phyloP scores from a whole-genome alignment of 53 echinoderm and acorn worm genomes.

The Zoroaster sp. region DNA sequence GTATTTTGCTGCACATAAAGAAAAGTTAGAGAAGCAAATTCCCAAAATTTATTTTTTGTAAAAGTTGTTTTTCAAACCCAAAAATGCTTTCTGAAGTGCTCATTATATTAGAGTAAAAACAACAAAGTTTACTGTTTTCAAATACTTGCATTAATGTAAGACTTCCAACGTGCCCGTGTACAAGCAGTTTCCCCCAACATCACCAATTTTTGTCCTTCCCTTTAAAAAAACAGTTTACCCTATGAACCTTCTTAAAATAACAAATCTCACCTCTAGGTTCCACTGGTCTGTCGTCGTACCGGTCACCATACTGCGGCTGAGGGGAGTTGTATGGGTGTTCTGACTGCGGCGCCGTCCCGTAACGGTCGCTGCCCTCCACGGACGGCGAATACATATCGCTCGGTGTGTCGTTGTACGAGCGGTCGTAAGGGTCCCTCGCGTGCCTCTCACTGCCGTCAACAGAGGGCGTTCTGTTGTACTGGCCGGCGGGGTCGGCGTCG shows the following conservation, averaged over 20 bases:
- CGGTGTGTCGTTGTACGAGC: slow-evolving; percentile 43
- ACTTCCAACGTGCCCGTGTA: no score
- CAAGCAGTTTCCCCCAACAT: no score
- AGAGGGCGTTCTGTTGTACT: slow-evolving; percentile 41
- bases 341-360: slow-evolving; percentile 32
- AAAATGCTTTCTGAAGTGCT: no score
- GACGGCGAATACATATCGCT: slow-evolving; percentile 42
- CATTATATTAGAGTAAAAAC: no score
- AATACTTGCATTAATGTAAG: no score
- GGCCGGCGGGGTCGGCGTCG: slow-evolving; percentile 7
- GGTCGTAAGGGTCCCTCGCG: slow-evolving; percentile 18
- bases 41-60: background rate
- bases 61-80: background rate
- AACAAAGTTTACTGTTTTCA: no score
- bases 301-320: background rate
- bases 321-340: slow-evolving; percentile 8
- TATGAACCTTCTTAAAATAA: background rate
- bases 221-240: no score
- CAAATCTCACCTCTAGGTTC: background rate
- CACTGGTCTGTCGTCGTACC: slow-evolving; percentile 6
- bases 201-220: no score
- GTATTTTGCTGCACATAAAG: background rate
- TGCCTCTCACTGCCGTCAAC: slow-evolving; percentile 34
- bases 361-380: slow-evolving; percentile 39
- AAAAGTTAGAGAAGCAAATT: background rate